Conservation (phyloP, 1,140 invertebrate genomes). For the Colletes gigas region DNA sequence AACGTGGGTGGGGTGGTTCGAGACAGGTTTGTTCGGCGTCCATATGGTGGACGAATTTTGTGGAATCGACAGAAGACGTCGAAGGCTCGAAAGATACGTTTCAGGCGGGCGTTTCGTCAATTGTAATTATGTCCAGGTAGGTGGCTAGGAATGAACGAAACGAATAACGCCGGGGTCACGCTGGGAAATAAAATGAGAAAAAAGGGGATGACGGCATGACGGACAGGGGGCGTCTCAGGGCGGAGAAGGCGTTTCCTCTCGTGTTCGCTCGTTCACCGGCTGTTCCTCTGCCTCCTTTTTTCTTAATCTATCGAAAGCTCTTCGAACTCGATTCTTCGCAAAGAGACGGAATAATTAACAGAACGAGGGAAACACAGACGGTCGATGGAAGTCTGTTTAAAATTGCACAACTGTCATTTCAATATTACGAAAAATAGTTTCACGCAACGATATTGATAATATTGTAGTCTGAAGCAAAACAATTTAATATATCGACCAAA, state of each 20-base stretch:
- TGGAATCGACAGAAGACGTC: background rate
- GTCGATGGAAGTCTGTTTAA: no score
- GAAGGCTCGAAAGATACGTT: slow-evolving; percentile 36
- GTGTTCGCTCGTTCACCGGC: slow-evolving; percentile 70
- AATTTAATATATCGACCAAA: no score
- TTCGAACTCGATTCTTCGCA: background rate
- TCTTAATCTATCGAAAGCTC: slow-evolving; percentile 24
- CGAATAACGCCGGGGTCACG: slow-evolving; percentile 79
- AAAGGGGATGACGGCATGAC: slow-evolving; percentile 72
- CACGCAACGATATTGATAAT: no score
- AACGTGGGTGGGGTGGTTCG: no score
- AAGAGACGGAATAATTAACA: background rate
- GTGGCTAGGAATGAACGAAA: slow-evolving; percentile 57
- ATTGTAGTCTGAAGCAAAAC: no score
- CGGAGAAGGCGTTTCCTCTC: slow-evolving; percentile 70
- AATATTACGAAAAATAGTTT: no score
- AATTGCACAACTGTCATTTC: no score
- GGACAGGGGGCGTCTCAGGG: slow-evolving; percentile 78
- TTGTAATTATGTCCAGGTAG: slow-evolving; percentile 74
- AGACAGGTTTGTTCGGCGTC: no score
- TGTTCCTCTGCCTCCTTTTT: slow-evolving; percentile 56
- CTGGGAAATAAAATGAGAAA: slow-evolving; percentile 81
- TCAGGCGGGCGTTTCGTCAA: slow-evolving; percentile 69
- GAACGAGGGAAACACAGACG: no score
- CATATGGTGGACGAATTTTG: background rate